Evolutionary conservation across 2,888 invertebrate genomes (phyloP).

Genomic region (Tipula helvola): DNA sequence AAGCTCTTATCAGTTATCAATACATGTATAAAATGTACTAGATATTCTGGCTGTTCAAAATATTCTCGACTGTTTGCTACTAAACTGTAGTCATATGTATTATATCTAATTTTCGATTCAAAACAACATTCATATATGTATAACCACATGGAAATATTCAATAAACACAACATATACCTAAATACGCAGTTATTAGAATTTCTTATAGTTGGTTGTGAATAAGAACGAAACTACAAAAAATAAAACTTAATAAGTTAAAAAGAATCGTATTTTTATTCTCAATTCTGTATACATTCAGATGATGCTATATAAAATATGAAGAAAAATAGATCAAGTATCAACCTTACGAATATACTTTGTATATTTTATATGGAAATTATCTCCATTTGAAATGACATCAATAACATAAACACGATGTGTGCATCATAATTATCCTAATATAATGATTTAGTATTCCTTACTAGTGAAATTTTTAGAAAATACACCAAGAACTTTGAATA

Average conservation of each 20-base stretch:
- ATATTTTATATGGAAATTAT: background rate
- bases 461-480: too few relatives aligned
- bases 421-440: background rate
- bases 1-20: background rate
- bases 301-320: background rate
- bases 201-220: background rate
- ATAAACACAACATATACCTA: background rate
- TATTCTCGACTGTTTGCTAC: background rate
- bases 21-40: background rate
- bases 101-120: background rate
- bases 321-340: background rate
- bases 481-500: background rate
- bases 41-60: background rate
- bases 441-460: too few relatives aligned
- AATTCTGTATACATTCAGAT: background rate
- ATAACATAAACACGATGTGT: background rate
- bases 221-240: background rate
- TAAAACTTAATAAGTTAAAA: background rate
- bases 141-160: background rate
- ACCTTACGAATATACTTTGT: background rate
- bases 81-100: background rate
- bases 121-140: background rate
- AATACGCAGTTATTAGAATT: background rate
- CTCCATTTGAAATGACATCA: background rate
- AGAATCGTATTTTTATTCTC: background rate